A percentile compares a stretch with the other conserved stretches of the same genome.
Evolutionary conservation across 37 sponge, comb jelly and placozoan species (phyloP).

Genomic region (Lycopodina hypogea): DNA sequence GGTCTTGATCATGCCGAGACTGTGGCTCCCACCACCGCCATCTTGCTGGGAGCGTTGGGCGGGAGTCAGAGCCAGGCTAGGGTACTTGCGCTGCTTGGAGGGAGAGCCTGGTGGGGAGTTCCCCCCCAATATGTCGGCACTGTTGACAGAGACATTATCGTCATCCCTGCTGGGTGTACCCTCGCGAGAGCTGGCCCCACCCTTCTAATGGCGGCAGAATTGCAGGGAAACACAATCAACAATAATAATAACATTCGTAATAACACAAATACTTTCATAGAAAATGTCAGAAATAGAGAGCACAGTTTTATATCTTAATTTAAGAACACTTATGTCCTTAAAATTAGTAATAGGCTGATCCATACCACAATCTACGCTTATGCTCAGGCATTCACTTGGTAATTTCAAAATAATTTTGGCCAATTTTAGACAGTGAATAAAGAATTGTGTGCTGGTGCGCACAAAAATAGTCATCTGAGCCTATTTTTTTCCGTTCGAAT

Average conservation of each 20-base stretch:
- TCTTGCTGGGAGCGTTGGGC: slow-evolving; percentile 24
- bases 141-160: slow-evolving; percentile 53
- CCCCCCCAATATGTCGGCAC: slow-evolving; percentile 49
- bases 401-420: no score
- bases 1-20: slow-evolving; percentile 15
- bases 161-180: slow-evolving; percentile 53
- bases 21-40: slow-evolving; percentile 18
- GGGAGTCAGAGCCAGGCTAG: slow-evolving; percentile 34
- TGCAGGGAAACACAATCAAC: background rate
- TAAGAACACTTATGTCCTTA: no score
- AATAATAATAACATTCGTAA: background rate
- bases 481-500: no score
- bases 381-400: no score
- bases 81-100: slow-evolving; percentile 23
- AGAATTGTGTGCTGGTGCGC: no score
- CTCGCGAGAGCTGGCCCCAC: slow-evolving; percentile 48
- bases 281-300: background rate
- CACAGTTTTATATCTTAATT: no score
- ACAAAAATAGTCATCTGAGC: no score
- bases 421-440: no score
- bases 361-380: no score
- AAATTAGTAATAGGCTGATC: no score
- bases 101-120: slow-evolving; percentile 57
- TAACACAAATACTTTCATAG: background rate
- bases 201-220: slow-evolving; percentile 1